Evolutionary conservation across 1,140 invertebrate species (phyloP).

Genomic region (Listronotus oregonensis): DNA sequence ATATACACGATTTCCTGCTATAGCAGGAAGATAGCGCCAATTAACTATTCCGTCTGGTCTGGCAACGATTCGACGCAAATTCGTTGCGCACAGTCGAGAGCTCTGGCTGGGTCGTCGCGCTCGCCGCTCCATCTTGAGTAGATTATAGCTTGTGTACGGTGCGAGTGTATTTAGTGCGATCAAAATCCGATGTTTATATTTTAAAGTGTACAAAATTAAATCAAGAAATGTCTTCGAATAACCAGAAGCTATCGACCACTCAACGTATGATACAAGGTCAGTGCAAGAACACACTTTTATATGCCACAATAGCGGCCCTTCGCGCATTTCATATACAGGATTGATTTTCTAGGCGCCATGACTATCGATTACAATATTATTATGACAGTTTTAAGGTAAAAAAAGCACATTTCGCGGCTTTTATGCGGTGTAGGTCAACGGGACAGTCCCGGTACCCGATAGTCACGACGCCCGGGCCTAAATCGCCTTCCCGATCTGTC

Average conservation of each 20-base stretch:
- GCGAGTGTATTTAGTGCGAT: slow-evolving; percentile 53
- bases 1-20: not conserved
- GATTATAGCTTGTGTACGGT: slow-evolving; percentile 57
- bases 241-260: slow-evolving; percentile 57
- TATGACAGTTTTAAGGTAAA: slow-evolving; percentile 39
- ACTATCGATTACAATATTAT: slow-evolving; percentile 55
- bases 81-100: slow-evolving; percentile 50
- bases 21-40: not conserved
- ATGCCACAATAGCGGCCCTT: slow-evolving; percentile 25
- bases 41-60: slow-evolving; percentile 6
- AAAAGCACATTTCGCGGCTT: slow-evolving; percentile 25
- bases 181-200: slow-evolving; percentile 57
- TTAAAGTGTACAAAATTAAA: slow-evolving; percentile 55
- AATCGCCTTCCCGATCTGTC: slow-evolving; percentile 11
- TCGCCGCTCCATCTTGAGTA: slow-evolving; percentile 58
- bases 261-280: slow-evolving; percentile 59
- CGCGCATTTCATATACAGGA: slow-evolving; percentile 52
- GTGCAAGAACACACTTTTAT: slow-evolving; percentile 40
- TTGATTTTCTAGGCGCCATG: slow-evolving; percentile 59
- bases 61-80: slow-evolving; percentile 51
- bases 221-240: slow-evolving; percentile 58
- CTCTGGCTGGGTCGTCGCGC: slow-evolving; percentile 56
- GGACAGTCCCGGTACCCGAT: slow-evolving; percentile 1
- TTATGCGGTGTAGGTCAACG: slow-evolving; percentile 2
- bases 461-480: slow-evolving; percentile 7